Conservation (phyloP, 2,888 invertebrate genomes). For the Tridacna crocea region DNA sequence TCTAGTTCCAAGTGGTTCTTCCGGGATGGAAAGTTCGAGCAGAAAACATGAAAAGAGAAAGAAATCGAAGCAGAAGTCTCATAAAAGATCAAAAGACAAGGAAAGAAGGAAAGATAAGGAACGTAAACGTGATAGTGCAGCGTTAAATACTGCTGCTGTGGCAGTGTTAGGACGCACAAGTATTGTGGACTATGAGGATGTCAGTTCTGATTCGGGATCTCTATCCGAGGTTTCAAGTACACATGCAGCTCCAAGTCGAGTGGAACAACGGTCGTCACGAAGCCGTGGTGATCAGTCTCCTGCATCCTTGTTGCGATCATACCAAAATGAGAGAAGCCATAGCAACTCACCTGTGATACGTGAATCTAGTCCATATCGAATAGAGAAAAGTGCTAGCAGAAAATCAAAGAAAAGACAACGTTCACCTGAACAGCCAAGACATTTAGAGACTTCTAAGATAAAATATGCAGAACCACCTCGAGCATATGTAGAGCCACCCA, state of each 20-base stretch:
- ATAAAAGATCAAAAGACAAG: conserved; percentile 65
- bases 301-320: conserved; percentile 67
- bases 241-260: conserved; percentile 42
- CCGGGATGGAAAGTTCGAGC: conserved; percentile 28
- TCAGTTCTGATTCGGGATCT: conserved; percentile 79
- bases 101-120: conserved; percentile 47
- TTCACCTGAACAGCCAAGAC: conserved; percentile 53
- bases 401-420: conserved; percentile 70
- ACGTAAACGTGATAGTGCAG: conserved; percentile 34
- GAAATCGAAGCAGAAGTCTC: conserved; percentile 71
- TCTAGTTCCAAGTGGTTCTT: conserved; percentile 65
- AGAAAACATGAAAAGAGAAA: conserved; percentile 67
- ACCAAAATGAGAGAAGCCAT: conserved; percentile 71
- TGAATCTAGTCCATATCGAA: conserved; percentile 67
- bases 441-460: conserved; percentile 36
- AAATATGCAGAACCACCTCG: conserved; percentile 49
- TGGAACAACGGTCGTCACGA: conserved; percentile 1
- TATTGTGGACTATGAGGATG: conserved; percentile 78
- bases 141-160: conserved; percentile 43
- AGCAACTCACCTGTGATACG: conserved; percentile 74
- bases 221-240: conserved; percentile 57
- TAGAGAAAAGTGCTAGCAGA: conserved; percentile 61
- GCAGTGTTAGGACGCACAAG: conserved; percentile 59
- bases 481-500: conserved; percentile 75
- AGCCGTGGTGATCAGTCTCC: conserved; percentile 65